Percentiles rank a stretch among this genome's conserved stretches.
Evolutionary conservation across 2,888 invertebrate species (phyloP).

Genomic region (Ditylenchus weischeri): DNA sequence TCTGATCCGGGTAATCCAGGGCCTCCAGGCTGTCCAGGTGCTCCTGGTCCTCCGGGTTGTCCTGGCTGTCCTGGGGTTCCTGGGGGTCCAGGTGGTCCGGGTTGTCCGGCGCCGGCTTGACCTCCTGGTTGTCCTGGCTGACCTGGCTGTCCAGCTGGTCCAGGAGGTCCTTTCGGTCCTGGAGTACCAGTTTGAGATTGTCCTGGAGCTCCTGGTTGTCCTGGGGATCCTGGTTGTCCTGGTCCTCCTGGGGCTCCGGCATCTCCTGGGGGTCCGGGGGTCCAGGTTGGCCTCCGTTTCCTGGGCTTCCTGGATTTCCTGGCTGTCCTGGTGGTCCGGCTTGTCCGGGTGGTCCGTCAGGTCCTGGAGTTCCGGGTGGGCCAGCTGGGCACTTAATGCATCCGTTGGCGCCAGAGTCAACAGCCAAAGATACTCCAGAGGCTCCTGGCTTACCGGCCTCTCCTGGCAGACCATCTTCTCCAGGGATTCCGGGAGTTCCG

Average conservation of each 20-base stretch:
- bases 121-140: slow-evolving; percentile 45
- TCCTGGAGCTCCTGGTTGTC: slow-evolving; percentile 28
- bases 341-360: slow-evolving; percentile 36
- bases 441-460: slow-evolving; percentile 24
- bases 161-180: slow-evolving; percentile 20
- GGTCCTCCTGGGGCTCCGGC: slow-evolving; percentile 41
- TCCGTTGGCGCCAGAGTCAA: slow-evolving; percentile 11
- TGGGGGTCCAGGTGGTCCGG: slow-evolving; percentile 32
- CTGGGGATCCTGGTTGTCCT: slow-evolving; percentile 24
- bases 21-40: slow-evolving; percentile 10
- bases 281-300: slow-evolving; percentile 27
- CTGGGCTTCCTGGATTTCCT: slow-evolving; percentile 37
- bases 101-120: slow-evolving; percentile 41
- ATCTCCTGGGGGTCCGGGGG: slow-evolving; percentile 40
- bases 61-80: slow-evolving; percentile 15
- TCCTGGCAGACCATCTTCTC: slow-evolving; percentile 37
- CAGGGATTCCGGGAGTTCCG: slow-evolving; percentile 42
- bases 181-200: slow-evolving; percentile 35
- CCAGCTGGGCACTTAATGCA: slow-evolving; percentile 24
- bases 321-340: slow-evolving; percentile 35
- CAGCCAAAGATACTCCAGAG: slow-evolving; percentile 16
- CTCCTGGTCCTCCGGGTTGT: slow-evolving; percentile 14
- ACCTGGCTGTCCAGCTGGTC: slow-evolving; percentile 29
- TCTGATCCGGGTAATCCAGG: slow-evolving; percentile 13
- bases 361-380: slow-evolving; percentile 31